Evolutionary conservation across 2,113 vertebrate genomes (phyloP).

Genomic region (Megaceryle maxima): DNA sequence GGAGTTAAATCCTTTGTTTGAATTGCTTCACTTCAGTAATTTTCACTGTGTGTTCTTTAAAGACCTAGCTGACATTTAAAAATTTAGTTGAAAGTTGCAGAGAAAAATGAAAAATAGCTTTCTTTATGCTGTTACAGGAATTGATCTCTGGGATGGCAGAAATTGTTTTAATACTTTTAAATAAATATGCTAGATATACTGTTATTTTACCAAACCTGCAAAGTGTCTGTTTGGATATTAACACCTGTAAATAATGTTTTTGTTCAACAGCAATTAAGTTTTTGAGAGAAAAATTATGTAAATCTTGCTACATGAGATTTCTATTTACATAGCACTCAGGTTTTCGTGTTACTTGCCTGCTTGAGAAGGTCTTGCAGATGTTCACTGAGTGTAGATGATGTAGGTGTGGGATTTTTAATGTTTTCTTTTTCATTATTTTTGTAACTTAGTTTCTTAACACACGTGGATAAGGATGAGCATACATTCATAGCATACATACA

Average conservation of each 20-base stretch:
- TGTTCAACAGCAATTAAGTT: neutral
- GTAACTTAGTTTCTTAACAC: neutral
- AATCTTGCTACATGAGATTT: neutral
- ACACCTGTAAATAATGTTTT: neutral
- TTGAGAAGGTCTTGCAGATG: neutral
- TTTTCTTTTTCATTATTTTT: neutral
- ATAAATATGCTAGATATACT: neutral
- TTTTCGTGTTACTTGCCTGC: neutral
- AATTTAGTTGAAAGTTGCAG: neutral
- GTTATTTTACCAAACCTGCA: neutral
- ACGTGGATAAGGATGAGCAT: neutral
- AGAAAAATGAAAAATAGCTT: neutral
- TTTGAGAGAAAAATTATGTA: neutral
- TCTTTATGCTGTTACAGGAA: neutral
- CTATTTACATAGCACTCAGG: neutral
- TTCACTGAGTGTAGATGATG: neutral
- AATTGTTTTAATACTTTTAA: neutral
- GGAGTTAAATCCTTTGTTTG: neutral
- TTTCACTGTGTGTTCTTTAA: neutral
- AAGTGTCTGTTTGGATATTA: neutral
- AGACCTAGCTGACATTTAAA: neutral
- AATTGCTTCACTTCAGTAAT: neutral
- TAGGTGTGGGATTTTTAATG: neutral
- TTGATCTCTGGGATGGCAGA: neutral
- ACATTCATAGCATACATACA: neutral